Percentiles rank a stretch among this genome's conserved stretches.
These are phyloP conservation scores for Drusus annulatus DNA, from an alignment of 1,140 invertebrate species.

Conservation along the genomic window DNA sequence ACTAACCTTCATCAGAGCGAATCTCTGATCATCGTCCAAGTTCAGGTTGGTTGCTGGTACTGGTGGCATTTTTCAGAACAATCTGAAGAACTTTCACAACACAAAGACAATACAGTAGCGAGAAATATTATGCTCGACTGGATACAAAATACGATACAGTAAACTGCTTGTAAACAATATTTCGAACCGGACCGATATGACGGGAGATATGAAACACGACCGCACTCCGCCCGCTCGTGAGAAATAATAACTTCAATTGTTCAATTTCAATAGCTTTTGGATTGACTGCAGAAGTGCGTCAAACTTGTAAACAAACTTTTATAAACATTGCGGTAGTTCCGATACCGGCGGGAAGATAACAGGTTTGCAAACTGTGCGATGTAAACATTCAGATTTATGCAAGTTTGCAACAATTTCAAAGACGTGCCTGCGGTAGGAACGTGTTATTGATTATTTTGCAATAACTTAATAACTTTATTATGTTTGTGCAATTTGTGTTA, in stretches of 20 bases:
- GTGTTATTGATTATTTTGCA: too few relatives aligned
- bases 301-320: too few relatives aligned
- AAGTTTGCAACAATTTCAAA: too few relatives aligned
- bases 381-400: too few relatives aligned
- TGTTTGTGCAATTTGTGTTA: too few relatives aligned
- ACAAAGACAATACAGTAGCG: not conserved
- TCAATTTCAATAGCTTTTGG: too few relatives aligned
- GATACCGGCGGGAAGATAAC: too few relatives aligned
- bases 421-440: too few relatives aligned
- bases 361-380: too few relatives aligned
- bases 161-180: not conserved
- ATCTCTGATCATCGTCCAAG: slow-evolving; percentile 75
- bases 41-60: slow-evolving; percentile 64
- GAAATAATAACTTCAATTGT: not conserved
- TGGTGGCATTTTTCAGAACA: slow-evolving; percentile 64
- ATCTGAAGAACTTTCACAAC: slow-evolving; percentile 12
- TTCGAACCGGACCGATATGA: not conserved
- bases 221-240: not conserved
- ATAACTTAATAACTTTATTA: too few relatives aligned
- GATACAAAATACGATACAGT: not conserved
- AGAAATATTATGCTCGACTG: not conserved
- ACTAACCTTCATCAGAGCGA: slow-evolving; percentile 78
- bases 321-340: too few relatives aligned
- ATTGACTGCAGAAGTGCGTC: too few relatives aligned
- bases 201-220: not conserved